Base-by-base conservation (phyloP, 2,797 vertebrate species). In the Squalus acanthias region DNA sequence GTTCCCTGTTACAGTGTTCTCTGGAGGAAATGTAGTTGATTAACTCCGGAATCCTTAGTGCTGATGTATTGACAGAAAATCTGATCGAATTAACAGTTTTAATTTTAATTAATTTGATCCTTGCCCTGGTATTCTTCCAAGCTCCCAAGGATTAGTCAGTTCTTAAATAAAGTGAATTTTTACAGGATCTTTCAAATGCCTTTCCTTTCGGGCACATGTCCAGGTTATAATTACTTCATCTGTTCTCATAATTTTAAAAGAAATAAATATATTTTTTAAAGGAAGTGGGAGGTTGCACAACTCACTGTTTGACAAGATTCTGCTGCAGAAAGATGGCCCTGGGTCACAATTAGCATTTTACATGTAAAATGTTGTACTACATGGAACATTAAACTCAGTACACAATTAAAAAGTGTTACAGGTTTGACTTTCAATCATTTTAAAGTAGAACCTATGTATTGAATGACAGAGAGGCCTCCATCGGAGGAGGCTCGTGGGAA, bases 261-360 rank as follows among this genome's bases (percentile, higher is more conserved):
- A 46, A 20, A 53, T 53, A 20, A 50, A 72, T 53, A 20, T 46
- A 70, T n/a, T 15, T n/a, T 69, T 67, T 53, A 53, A 95, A 74
- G 69, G 12, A 95, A 53, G 13, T 24, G 12, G 67, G 70, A 22
- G 46, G 26, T 74, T 72, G 94, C 15, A 57, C 70, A 57, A 29
- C 70, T 95, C 60, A 65, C 60, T 92, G 74, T 76, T 76, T n/a
- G 93, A 95, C 67, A 70, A 50, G 39, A 72, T 70, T 57, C 13
- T 74, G 69, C 94, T 57, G 50, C 70, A 95, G 67, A 76, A 20
- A 29, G 70, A 95, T 95, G 29, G 50, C 70, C 46, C 69, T 17
- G 33, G 70, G 94, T 76, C 70, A 50, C 72, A 95, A 76, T 95
- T 95, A 95, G 53, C 26, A 72, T 92, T 63, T 92, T 92, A 76